Evolutionary conservation across 2,888 invertebrate species (phyloP), one percentile per base, ranked within the genome.

Genomic region (Acleris holmiana): DNA sequence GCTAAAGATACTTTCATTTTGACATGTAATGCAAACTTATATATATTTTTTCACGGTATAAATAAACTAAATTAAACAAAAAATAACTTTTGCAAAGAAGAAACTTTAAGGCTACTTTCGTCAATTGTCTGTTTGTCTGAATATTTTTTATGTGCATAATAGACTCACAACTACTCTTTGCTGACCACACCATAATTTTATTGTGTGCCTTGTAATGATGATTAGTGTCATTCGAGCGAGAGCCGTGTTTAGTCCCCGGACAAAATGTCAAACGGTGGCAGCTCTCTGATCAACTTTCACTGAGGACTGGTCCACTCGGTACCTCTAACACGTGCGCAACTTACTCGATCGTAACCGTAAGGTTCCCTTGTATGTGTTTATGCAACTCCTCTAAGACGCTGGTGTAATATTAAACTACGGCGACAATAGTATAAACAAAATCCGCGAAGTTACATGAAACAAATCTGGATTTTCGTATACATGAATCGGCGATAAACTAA

Each of bases 201-300:
- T 6, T 40, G 40, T 40, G 40, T 53, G 21, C 15, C 29, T 19
- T 40, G 40, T 15, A 25, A 41, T 18, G n/a, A 54, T 54, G n/a
- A 55, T 47, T 25, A 25, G 68, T 51, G 64, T 56, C 64, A 69
- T 76, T 76, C 72, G 70, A 76, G 72, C 69, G 35, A 35, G 35
- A 35, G 69, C 78, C 71, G 71, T 70, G 76, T 81, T 79, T 78
- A 80, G 78, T 73, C 74, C 74, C 75, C 72, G 67, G 76, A 78
- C 77, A 81, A 80, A 83, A 82, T 29, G 82, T 80, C 79, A 80
- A 77, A 83, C 75, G 76, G 74, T 67, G 65, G 29, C 29, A 57
- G 29, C 29, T 57, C 49, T 67, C 74, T 64, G 78, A 78, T 82
- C 80, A 83, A 87, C 88, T 88, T 88, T 88, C 87, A 84, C 88